Evolutionary conservation across 2,113 vertebrate species (phyloP).

Genomic region (Alethe diademata): DNA sequence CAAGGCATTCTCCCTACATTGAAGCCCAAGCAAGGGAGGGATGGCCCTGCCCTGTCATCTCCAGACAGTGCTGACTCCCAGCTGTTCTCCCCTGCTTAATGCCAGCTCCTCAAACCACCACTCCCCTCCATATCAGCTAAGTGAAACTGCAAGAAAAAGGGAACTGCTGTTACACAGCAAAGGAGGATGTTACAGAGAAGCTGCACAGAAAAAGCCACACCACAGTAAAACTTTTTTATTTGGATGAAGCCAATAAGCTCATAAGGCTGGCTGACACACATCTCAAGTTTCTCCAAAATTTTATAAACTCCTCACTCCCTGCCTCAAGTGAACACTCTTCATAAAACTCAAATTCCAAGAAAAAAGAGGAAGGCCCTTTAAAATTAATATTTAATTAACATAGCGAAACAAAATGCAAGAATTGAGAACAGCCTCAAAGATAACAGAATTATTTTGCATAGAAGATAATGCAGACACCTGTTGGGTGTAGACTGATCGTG

Average conservation of each 20-base stretch:
- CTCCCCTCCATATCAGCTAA: background rate
- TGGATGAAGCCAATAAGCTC: background rate
- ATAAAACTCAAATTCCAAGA: background rate
- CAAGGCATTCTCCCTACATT: background rate
- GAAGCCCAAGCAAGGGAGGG: background rate
- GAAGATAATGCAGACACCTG: too few species aligned
- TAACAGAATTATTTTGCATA: too few species aligned
- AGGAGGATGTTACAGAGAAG: background rate
- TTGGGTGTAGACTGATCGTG: too few species aligned
- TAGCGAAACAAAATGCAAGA: background rate
- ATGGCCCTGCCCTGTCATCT: background rate
- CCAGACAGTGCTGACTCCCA: background rate
- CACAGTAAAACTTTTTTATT: background rate
- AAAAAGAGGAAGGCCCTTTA: background rate
- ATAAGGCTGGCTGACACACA: background rate
- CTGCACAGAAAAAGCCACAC: background rate
- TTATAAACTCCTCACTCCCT: background rate
- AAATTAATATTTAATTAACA: background rate
- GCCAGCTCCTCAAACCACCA: accelerated
- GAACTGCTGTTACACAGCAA: background rate
- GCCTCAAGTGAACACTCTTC: background rate
- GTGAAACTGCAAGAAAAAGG: background rate
- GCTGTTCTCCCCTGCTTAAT: background rate
- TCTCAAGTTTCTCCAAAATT: background rate
- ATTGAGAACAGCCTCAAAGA: background rate